phyloP scores from a whole-genome alignment of 2,888 invertebrate species.

The Dendrolimus houi region DNA sequence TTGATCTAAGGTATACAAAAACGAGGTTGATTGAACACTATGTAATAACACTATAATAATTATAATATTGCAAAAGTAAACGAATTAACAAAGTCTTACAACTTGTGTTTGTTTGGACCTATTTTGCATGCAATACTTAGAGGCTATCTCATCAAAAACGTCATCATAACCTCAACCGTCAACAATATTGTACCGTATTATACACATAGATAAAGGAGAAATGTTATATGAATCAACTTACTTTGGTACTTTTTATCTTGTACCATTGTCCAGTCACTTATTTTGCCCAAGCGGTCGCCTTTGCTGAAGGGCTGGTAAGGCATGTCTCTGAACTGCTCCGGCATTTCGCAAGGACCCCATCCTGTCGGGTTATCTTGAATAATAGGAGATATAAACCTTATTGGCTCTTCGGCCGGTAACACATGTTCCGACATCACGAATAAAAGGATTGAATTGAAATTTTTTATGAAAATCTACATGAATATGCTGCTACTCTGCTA shows the following conservation, averaged over 20 bases:
- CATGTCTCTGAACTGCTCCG: conserved; percentile 96
- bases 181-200: conserved; percentile 8
- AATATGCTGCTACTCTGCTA: conserved; percentile 19
- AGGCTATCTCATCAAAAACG: conserved; percentile 14
- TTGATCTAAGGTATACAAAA: too few relatives aligned
- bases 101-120: too few relatives aligned
- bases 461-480: conserved; percentile 15
- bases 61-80: too few relatives aligned
- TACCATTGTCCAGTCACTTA: conserved; percentile 98
- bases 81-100: too few relatives aligned
- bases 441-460: neutral
- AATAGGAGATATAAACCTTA: conserved; percentile 82
- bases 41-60: too few relatives aligned
- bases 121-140: too few relatives aligned
- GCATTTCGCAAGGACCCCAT: conserved; percentile 98
- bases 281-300: conserved; percentile 98
- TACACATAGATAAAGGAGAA: neutral
- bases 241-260: conserved; percentile 96
- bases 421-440: conserved; percentile 63
- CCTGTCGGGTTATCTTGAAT: conserved; percentile 92
- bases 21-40: too few relatives aligned
- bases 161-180: conserved; percentile 40
- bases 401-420: conserved; percentile 75
- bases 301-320: conserved; percentile 99
- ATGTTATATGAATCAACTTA: conserved; percentile 59